phyloP scores from a whole-genome alignment of 2,797 vertebrate genomes.

The Cyclopterus lumpus region DNA sequence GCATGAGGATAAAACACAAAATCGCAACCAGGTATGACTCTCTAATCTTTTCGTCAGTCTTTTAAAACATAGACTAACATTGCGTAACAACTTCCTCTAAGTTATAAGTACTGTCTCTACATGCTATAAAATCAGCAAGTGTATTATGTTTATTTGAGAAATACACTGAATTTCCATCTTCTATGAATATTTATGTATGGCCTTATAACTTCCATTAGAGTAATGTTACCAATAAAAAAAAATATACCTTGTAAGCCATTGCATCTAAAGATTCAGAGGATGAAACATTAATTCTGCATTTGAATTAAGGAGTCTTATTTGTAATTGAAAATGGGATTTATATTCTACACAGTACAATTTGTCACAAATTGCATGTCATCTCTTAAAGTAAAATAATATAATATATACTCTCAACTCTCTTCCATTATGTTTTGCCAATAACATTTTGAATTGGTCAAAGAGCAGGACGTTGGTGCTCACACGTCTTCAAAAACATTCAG shows the following conservation, averaged over 20 bases:
- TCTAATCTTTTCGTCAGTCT: neutral
- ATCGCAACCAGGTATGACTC: neutral
- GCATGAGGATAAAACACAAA: neutral
- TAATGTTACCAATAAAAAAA: slow-evolving; percentile 11
- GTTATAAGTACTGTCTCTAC: neutral
- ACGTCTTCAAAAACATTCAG: neutral
- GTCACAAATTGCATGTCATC: neutral
- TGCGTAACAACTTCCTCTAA: neutral
- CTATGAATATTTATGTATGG: slow-evolving; percentile 10
- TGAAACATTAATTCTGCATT: slow-evolving; percentile 40
- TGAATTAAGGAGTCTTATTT: slow-evolving; percentile 23
- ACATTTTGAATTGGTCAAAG: neutral
- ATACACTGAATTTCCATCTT: slow-evolving; percentile 2
- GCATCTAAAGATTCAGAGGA: slow-evolving; percentile 5
- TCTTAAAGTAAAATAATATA: neutral
- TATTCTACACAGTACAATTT: neutral
- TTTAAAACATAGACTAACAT: neutral
- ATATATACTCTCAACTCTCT: neutral
- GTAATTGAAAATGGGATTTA: slow-evolving; percentile 18
- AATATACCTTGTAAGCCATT: slow-evolving; percentile 17
- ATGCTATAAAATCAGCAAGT: neutral
- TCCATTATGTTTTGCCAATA: neutral
- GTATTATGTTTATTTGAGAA: neutral
- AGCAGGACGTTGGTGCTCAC: neutral
- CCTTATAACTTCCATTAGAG: neutral